phyloP scores from a whole-genome alignment of 2,888 invertebrate genomes.

The Nineta flava region DNA sequence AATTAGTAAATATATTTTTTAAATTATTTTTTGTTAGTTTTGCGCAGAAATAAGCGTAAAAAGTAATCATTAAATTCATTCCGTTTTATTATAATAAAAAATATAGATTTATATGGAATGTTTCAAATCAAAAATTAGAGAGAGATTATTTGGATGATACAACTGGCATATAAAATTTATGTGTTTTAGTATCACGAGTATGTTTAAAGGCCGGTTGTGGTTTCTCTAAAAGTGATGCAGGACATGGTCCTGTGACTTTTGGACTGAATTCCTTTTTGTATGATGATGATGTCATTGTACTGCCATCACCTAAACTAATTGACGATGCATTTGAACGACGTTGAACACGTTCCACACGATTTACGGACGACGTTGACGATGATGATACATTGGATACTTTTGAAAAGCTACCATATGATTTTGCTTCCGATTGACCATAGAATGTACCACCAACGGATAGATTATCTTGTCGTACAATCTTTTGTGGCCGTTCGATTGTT shows the following conservation, averaged over 20 bases:
- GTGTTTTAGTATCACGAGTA: slow-evolving; percentile 68
- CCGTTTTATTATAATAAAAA: no score
- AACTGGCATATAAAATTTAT: slow-evolving; percentile 60
- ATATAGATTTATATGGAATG: no score
- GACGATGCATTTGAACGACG: slow-evolving; percentile 56
- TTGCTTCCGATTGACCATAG: slow-evolving; percentile 53
- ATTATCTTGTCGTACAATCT: slow-evolving; percentile 45
- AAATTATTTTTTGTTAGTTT: no score
- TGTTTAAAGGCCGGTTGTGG: slow-evolving; percentile 67
- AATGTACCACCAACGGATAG: slow-evolving; percentile 56
- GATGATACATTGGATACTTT: slow-evolving; percentile 17
- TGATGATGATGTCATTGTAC: slow-evolving; percentile 39
- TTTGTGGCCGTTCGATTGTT: slow-evolving; percentile 42
- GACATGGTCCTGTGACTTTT: slow-evolving; percentile 58
- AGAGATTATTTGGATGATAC: neutral
- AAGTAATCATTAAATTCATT: no score
- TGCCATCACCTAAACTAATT: slow-evolving; percentile 55
- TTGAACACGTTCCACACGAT: slow-evolving; percentile 32
- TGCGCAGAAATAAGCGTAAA: no score
- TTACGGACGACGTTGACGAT: slow-evolving; percentile 1
- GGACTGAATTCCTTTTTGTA: slow-evolving; percentile 67
- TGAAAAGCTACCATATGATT: slow-evolving; percentile 49
- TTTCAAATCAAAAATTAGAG: no score
- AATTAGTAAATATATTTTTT: no score
- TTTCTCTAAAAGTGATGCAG: slow-evolving; percentile 59